Evolutionary conservation across 2,888 invertebrate genomes (phyloP).

Genomic region (Biston betularia): DNA sequence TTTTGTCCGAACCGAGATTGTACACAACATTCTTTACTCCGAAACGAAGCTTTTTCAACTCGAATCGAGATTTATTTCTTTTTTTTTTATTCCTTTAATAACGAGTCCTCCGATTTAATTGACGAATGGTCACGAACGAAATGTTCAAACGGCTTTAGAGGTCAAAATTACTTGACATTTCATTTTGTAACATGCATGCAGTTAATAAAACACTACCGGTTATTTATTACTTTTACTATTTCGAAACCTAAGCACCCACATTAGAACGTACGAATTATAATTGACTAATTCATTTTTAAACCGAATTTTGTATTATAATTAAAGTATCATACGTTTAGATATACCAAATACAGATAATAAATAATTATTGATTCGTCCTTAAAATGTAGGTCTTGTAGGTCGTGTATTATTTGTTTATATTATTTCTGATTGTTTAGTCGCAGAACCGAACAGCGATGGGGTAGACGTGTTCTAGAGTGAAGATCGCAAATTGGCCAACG

Average conservation of each 20-base stretch:
- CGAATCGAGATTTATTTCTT: constrained; percentile 77
- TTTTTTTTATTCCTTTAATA: constrained; percentile 78
- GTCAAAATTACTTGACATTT: constrained; percentile 65
- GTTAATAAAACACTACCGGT: constrained; percentile 23
- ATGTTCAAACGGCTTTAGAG: constrained; percentile 70
- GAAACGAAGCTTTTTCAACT: constrained; percentile 84
- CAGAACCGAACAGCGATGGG: no score
- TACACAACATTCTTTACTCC: constrained; percentile 86
- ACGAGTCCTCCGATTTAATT: constrained; percentile 80
- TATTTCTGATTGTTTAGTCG: no score
- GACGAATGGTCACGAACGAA: constrained; percentile 80
- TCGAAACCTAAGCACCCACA: constrained; percentile 21
- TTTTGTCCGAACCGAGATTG: constrained; percentile 84
- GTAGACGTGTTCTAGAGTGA: no score
- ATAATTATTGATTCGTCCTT: no score
- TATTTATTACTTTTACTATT: constrained; percentile 30
- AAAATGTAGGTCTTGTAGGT: no score
- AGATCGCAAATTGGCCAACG: no score
- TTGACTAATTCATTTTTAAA: neutral
- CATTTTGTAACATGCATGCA: constrained; percentile 49
- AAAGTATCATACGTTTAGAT: neutral
- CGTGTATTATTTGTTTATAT: no score
- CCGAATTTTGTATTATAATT: neutral
- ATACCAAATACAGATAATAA: no score
- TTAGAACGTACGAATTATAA: constrained; percentile 23